Conservation (phyloP, 2,797 vertebrate genomes). For the Triplophysa yarkandensis region DNA sequence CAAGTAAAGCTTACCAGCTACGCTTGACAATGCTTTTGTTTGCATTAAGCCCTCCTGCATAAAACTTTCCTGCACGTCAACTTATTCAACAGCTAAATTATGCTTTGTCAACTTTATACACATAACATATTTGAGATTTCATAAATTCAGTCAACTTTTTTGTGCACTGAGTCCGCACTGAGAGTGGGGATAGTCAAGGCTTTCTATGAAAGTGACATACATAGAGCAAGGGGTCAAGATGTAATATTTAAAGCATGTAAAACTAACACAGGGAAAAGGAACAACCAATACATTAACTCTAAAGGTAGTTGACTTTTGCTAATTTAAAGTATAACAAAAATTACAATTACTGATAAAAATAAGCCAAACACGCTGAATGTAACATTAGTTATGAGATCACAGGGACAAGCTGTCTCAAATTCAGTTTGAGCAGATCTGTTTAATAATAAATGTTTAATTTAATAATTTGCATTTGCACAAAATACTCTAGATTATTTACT, state of each 20-base stretch:
- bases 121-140: not conserved
- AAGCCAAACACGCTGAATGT: slow-evolving; percentile 16
- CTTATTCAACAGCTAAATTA: slow-evolving; percentile 4
- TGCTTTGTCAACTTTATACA: not conserved
- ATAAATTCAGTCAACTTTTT: slow-evolving; percentile 2
- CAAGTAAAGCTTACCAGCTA: slow-evolving; percentile 38
- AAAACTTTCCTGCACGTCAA: slow-evolving; percentile 46
- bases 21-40: slow-evolving; percentile 50
- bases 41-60: slow-evolving; percentile 41
- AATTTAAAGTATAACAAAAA: not conserved
- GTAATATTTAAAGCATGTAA: slow-evolving; percentile 40
- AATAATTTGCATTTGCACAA: too few species aligned
- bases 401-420: not conserved
- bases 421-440: not conserved
- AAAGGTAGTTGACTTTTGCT: not conserved
- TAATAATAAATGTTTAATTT: too few species aligned
- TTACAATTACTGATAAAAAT: not conserved
- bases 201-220: not conserved
- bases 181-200: not conserved
- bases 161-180: slow-evolving; percentile 30
- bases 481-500: too few species aligned
- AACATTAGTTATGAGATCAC: not conserved
- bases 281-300: not conserved
- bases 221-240: not conserved
- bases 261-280: not conserved